These are phyloP conservation scores for Stichopus horrens DNA, from an alignment of 53 echinoderm and acorn worm genomes.

Conservation along the genomic window DNA sequence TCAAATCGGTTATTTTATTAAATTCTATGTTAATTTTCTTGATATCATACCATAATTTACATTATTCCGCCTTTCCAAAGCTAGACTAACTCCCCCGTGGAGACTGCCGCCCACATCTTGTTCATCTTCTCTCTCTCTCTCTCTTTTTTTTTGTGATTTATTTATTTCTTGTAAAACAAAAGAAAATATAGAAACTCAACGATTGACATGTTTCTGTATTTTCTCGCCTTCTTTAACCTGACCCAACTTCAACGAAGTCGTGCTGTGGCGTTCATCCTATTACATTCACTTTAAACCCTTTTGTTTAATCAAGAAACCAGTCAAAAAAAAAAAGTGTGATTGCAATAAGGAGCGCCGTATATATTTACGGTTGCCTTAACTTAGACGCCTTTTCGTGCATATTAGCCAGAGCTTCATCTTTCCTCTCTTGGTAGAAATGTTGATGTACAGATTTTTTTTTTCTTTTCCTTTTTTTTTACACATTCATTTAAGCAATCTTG, in stretches of 20 bases:
- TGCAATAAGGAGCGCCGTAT: not conserved
- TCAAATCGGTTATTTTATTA: not conserved
- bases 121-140: not conserved
- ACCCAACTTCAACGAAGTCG: slow-evolving; percentile 4
- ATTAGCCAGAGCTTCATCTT: slow-evolving; percentile 24
- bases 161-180: not conserved
- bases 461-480: slow-evolving; percentile 4
- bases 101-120: not conserved
- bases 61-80: not conserved
- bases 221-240: slow-evolving; percentile 13
- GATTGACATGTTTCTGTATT: not conserved
- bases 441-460: not conserved
- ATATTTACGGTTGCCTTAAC: slow-evolving; percentile 22
- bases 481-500: slow-evolving; percentile 40
- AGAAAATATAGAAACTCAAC: not conserved
- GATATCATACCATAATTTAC: not conserved
- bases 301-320: slow-evolving; percentile 31
- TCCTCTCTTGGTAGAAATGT: too few species aligned
- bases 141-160: not conserved
- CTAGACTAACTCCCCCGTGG: not conserved
- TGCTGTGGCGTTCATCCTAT: slow-evolving; percentile 31
- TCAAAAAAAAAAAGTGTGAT: slow-evolving; percentile 13
- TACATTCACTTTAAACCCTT: slow-evolving; percentile 15
- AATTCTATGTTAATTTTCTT: slow-evolving; percentile 1
- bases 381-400: slow-evolving; percentile 26